Evolutionary conservation across 1,140 invertebrate species (phyloP).

Genomic region (Ridgeia piscesae): DNA sequence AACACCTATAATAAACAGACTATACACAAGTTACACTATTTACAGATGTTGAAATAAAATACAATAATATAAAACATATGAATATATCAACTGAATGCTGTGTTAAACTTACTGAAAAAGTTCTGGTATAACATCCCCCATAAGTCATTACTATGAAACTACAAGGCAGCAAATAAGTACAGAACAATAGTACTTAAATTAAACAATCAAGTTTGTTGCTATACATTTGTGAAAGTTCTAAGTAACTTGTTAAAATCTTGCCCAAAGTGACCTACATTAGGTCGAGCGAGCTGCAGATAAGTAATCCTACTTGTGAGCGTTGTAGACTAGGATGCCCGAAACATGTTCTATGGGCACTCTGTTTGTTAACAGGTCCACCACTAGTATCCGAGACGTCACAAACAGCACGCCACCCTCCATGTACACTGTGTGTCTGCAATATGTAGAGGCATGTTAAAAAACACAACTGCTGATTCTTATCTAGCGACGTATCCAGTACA

Average conservation of each 20-base stretch:
- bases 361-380: conserved; percentile 93
- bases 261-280: neutral
- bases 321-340: conserved; percentile 83
- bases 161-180: neutral
- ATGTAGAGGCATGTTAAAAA: conserved; percentile 10
- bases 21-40: neutral
- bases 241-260: neutral
- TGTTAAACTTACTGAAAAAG: neutral
- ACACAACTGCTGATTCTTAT: no score
- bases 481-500: no score
- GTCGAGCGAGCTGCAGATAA: neutral
- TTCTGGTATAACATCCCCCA: neutral
- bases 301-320: conserved; percentile 75
- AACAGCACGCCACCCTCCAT: conserved; percentile 91
- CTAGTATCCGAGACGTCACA: conserved; percentile 84
- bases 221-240: no score
- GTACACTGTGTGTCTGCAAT: conserved; percentile 66
- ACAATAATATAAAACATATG: neutral
- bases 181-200: neutral
- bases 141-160: neutral
- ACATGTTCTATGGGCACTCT: conserved; percentile 86
- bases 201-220: no score
- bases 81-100: neutral
- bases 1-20: neutral
- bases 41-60: neutral